phyloP scores from a whole-genome alignment of 2,888 invertebrate genomes.

The Chalcis sispes region DNA sequence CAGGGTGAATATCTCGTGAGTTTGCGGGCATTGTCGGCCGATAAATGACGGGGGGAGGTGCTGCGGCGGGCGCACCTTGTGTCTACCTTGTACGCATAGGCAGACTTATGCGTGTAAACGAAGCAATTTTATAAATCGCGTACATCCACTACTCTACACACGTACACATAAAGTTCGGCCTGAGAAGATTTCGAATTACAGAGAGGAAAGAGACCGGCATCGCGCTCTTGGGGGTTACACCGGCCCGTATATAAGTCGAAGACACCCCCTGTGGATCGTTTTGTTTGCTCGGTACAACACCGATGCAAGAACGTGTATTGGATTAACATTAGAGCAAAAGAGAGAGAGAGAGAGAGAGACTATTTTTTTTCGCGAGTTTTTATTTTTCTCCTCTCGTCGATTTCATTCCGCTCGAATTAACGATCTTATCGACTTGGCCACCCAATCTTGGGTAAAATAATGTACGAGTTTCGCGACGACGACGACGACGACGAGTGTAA shows the following conservation, averaged over 20 bases:
- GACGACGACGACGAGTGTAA: too few species aligned
- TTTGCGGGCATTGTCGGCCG: conserved; percentile 72
- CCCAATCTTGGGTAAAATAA: conserved; percentile 70
- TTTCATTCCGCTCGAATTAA: conserved; percentile 63
- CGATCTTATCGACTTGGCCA: conserved; percentile 71
- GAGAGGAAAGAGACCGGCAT: too few species aligned
- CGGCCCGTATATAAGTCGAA: conserved; percentile 17
- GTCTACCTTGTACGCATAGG: conserved; percentile 46
- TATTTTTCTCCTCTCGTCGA: conserved; percentile 30
- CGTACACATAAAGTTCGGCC: conserved; percentile 59
- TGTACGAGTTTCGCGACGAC: too few species aligned
- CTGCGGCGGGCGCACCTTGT: conserved; percentile 67
- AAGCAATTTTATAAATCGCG: too few species aligned
- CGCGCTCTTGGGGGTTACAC: conserved; percentile 43
- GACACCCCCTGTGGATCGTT: conserved; percentile 37
- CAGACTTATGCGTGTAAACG: background rate
- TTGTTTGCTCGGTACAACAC: background rate
- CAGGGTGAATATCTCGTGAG: conserved; percentile 75
- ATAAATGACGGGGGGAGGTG: conserved; percentile 72
- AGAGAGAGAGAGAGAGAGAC: too few species aligned
- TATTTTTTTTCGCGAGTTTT: too few species aligned
- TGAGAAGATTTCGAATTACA: conserved; percentile 74
- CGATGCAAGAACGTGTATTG: background rate
- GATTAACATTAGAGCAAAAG: too few species aligned
- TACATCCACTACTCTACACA: conserved; percentile 42